Percentiles rank a stretch among this genome's conserved stretches.
Conservation (phyloP, 1,140 invertebrate genomes). For the Cylas formicarius region DNA sequence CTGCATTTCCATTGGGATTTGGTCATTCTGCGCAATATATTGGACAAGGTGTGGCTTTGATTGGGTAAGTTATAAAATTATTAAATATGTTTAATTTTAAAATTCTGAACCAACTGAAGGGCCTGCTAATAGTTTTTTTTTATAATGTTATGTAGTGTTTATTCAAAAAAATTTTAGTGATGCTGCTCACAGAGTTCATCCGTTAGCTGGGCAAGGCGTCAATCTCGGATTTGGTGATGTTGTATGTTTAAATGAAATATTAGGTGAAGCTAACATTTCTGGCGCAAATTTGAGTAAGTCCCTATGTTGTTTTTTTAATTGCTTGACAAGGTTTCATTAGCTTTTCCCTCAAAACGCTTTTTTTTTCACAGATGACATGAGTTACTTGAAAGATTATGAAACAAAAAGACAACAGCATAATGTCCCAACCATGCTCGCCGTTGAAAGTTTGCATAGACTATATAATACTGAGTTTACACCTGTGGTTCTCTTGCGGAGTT, state of each 20-base stretch:
- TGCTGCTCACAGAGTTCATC: constrained; percentile 94
- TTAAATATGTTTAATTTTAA: too few relatives aligned
- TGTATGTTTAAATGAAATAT: constrained; percentile 55
- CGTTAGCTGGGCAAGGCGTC: constrained; percentile 93
- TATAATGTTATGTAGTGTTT: too few relatives aligned
- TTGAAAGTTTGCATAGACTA: constrained; percentile 81
- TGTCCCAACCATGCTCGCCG: constrained; percentile 77
- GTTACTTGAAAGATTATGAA: constrained; percentile 79
- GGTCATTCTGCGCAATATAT: constrained; percentile 84
- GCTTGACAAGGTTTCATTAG: constrained; percentile 3
- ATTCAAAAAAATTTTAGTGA: constrained; percentile 56
- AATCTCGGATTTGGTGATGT: constrained; percentile 97
- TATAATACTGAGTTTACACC: constrained; percentile 74
- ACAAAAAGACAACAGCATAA: constrained; percentile 75
- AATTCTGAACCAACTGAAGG: too few relatives aligned
- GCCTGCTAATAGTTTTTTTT: constrained; percentile 8
- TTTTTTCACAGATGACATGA: constrained; percentile 48
- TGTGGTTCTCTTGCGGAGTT: constrained; percentile 69
- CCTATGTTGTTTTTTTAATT: not conserved
- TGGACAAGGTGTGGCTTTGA: constrained; percentile 61
- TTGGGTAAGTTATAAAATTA: constrained; percentile 59
- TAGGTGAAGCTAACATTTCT: constrained; percentile 62
- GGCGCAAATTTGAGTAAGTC: constrained; percentile 66
- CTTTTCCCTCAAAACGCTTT: not conserved
- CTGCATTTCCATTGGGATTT: constrained; percentile 87